Conservation (phyloP, 2,888 invertebrate species). For the Notodonta dromedarius region DNA sequence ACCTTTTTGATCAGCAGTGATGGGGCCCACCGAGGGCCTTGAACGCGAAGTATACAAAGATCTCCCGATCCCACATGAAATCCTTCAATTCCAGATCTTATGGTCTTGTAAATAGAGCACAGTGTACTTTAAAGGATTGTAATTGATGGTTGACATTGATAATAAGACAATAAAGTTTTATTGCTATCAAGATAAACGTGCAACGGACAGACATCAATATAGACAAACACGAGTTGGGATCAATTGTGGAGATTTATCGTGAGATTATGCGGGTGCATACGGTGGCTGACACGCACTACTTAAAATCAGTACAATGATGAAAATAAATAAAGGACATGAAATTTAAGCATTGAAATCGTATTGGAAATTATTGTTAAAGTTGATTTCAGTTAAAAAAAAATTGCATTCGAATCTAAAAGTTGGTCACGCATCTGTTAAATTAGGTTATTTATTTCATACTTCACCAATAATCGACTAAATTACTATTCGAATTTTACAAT, state of each 20-base stretch:
- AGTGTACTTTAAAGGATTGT: constrained; percentile 10
- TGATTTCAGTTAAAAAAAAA: no score
- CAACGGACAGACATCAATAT: constrained; percentile 31
- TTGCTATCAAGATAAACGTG: constrained; percentile 38
- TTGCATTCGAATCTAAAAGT: no score
- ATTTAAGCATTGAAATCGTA: no score
- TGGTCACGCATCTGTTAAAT: no score
- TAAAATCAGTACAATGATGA: constrained; percentile 17
- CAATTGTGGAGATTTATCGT: constrained; percentile 38
- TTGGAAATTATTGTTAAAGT: no score
- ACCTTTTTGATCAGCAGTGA: constrained; percentile 25
- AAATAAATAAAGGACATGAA: constrained; percentile 15
- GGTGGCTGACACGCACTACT: constrained; percentile 21
- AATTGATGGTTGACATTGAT: constrained; percentile 36
- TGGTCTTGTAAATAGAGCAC: not conserved
- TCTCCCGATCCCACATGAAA: constrained; percentile 10
- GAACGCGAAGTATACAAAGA: constrained; percentile 27
- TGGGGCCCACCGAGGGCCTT: constrained; percentile 20
- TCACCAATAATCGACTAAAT: no score
- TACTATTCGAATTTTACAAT: no score
- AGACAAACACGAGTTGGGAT: constrained; percentile 21
- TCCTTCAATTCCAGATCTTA: not conserved
- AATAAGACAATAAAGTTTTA: constrained; percentile 47
- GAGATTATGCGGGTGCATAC: constrained; percentile 36
- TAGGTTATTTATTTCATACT: no score